Conservation (phyloP, 2,888 invertebrate species). For the Agapostemon virescens region DNA sequence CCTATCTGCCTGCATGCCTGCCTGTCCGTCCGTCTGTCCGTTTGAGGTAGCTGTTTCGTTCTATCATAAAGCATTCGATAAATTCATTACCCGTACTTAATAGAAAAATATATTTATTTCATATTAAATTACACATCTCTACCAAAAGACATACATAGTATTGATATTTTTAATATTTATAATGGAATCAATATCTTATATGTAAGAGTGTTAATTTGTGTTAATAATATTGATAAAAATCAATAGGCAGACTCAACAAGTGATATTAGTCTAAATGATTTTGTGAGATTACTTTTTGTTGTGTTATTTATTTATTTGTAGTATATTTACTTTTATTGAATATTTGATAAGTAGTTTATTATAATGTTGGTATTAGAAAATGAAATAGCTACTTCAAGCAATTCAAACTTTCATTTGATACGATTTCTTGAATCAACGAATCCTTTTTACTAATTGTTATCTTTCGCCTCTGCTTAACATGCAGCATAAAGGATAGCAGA, state of each 20-base stretch:
- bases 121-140: background rate
- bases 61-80: slow-evolving; percentile 15
- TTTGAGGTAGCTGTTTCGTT: slow-evolving; percentile 66
- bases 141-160: background rate
- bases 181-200: background rate
- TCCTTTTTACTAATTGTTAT: slow-evolving; percentile 76
- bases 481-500: slow-evolving; percentile 80
- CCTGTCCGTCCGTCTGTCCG: slow-evolving; percentile 71
- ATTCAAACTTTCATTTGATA: slow-evolving; percentile 45
- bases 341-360: background rate
- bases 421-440: slow-evolving; percentile 47
- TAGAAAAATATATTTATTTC: background rate
- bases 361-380: slow-evolving; percentile 17
- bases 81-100: background rate
- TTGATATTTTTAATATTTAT: slow-evolving; percentile 11
- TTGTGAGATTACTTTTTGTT: background rate
- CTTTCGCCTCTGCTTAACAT: slow-evolving; percentile 79
- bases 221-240: background rate
- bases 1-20: slow-evolving; percentile 67
- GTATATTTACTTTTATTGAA: slow-evolving; percentile 10
- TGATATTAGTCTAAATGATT: background rate
- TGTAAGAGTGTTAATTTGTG: background rate
- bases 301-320: background rate
- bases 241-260: background rate
- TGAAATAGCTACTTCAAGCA: slow-evolving; percentile 56